Evolutionary conservation across 2,113 vertebrate species (phyloP).

Genomic region (Rhynchopsitta pachyrhyncha): DNA sequence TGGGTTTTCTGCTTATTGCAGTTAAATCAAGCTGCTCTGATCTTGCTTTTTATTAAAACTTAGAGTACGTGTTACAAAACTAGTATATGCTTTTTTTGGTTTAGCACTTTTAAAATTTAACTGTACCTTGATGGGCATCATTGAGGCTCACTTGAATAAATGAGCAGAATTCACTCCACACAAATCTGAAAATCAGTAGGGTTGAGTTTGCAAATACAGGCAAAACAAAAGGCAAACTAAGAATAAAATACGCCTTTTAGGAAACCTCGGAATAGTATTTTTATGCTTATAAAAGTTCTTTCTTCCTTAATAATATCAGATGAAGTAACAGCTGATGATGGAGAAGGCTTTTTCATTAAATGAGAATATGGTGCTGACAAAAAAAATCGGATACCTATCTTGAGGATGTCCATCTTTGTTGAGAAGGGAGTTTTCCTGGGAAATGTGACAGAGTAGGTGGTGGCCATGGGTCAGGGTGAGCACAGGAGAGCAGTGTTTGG

Average conservation of each 20-base stretch:
- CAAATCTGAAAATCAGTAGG: not conserved
- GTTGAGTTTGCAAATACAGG: not conserved
- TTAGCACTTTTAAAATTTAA: not conserved
- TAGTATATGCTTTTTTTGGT: not conserved
- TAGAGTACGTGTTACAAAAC: not conserved
- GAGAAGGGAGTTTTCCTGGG: not conserved
- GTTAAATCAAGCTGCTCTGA: not conserved
- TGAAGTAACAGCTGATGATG: too few relatives aligned
- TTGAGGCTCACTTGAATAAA: not conserved
- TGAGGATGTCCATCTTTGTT: not conserved
- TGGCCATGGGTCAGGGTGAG: rapidly evolving
- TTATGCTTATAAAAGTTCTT: not conserved
- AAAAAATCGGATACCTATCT: rapidly evolving
- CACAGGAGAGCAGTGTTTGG: not conserved
- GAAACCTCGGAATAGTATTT: not conserved
- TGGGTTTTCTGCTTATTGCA: not conserved
- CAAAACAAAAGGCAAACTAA: not conserved
- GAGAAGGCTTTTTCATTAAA: not conserved
- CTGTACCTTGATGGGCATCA: not conserved
- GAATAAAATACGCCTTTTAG: not conserved
- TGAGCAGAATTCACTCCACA: not conserved
- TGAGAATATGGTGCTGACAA: not conserved
- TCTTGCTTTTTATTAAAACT: not conserved
- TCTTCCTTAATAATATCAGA: not conserved
- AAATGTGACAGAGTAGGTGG: not conserved